Evolutionary conservation across 2,888 invertebrate species (phyloP).

Genomic region (Steinernema scapterisci): DNA sequence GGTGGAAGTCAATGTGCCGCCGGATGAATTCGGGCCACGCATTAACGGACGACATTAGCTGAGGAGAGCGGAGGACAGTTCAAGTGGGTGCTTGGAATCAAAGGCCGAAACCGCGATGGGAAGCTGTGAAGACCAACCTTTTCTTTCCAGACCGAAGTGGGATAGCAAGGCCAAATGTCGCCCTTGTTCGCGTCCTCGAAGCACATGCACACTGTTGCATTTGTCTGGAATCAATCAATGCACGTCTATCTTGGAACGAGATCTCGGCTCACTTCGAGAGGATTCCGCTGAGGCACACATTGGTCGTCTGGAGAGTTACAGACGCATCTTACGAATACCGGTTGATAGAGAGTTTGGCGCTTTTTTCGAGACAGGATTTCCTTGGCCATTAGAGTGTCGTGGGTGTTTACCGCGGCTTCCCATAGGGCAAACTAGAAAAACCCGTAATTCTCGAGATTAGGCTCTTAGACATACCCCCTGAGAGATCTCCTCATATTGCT

Average conservation of each 20-base stretch:
- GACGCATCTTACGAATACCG: slow-evolving; percentile 63
- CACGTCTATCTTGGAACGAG: too few species aligned
- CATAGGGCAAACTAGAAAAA: slow-evolving; percentile 57
- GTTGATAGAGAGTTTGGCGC: slow-evolving; percentile 60
- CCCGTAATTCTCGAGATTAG: too few species aligned
- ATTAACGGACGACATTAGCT: too few species aligned
- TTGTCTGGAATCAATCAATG: slow-evolving; percentile 47
- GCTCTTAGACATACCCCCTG: slow-evolving; percentile 50
- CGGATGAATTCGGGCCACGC: background rate
- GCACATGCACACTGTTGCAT: slow-evolving; percentile 64
- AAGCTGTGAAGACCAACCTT: slow-evolving; percentile 46
- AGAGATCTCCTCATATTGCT: slow-evolving; percentile 61
- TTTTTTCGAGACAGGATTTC: slow-evolving; percentile 40
- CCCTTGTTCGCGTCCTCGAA: slow-evolving; percentile 66
- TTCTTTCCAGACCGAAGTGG: slow-evolving; percentile 59
- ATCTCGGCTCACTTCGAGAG: slow-evolving; percentile 50
- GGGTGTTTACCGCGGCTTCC: slow-evolving; percentile 61
- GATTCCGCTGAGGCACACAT: slow-evolving; percentile 66
- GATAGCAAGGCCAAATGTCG: slow-evolving; percentile 67
- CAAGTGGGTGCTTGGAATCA: background rate
- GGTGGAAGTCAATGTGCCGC: background rate
- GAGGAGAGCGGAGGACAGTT: background rate
- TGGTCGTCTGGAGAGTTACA: slow-evolving; percentile 60
- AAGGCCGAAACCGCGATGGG: background rate
- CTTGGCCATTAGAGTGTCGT: slow-evolving; percentile 44